These are phyloP conservation scores for Tragulus kanchil DNA, from an alignment of 2,113 vertebrate species.

Conservation along the genomic window DNA sequence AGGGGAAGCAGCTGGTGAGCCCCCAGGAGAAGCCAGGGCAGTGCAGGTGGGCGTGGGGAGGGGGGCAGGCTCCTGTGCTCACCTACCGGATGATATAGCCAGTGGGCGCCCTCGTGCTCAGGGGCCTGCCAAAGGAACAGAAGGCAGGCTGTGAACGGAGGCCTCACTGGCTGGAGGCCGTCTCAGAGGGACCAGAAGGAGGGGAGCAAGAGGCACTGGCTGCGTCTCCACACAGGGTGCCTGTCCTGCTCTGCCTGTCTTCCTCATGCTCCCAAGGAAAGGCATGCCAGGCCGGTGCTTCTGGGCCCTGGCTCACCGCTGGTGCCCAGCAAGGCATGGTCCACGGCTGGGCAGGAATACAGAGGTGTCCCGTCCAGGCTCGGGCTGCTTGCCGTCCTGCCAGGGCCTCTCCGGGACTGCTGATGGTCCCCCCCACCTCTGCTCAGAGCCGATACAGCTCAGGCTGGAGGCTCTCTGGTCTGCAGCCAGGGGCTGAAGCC, in stretches of 20 bases:
- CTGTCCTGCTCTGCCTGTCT: background rate
- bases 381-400: background rate
- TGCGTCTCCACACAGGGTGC: background rate
- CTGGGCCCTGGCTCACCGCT: background rate
- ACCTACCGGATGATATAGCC: conserved; percentile 92
- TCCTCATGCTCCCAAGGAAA: background rate
- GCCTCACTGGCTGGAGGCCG: no score
- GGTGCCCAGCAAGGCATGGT: background rate
- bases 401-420: background rate
- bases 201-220: background rate
- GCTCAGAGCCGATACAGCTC: background rate
- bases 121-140: conserved; percentile 79
- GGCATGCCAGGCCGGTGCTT: background rate
- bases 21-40: background rate
- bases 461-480: background rate
- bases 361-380: background rate
- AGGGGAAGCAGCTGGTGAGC: background rate
- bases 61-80: background rate
- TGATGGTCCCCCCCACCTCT: background rate
- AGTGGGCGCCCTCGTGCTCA: conserved; percentile 73
- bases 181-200: background rate
- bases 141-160: background rate
- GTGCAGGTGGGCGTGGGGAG: rapidly evolving
- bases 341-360: background rate
- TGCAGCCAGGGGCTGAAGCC: background rate